Base-by-base conservation (phyloP, 2,888 invertebrate genomes). In the Bombylius discolor region DNA sequence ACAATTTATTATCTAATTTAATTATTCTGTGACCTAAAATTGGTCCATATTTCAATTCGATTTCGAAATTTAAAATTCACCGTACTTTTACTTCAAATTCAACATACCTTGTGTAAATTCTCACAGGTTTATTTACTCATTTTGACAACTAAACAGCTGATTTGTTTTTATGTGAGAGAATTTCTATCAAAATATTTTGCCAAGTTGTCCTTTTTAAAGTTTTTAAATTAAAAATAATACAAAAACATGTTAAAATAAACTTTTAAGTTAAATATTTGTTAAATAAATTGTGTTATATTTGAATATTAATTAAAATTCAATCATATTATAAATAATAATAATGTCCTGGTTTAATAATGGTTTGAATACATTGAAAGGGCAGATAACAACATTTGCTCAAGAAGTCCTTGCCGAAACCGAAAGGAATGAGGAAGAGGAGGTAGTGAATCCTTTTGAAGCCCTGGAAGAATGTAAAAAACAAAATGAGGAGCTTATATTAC, bases 381-480 rank as follows among this genome's bases (percentile, higher is more conserved):
- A 94, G 78, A 81, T 94, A 66, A 82, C 85, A 44, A 92, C 81
- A 76, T 86, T 93, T 67, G 92, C 93, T 58, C 88, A 87, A 71
- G 92, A 91, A 75, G 91, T 93, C 64, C 79, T 94, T 69, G 83
- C 87, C 62, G 80, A 78, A 61, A 78, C 79, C 5, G n/a, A n/a
- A n/a, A 14, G 45, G 8, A 45, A 14, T 14, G 45, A 45, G 5
- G 83, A 82, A 66, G 79, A 79, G 68, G 77, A 76, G 65, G 71
- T 61, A 66, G 68, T 58, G 62, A 68, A 58, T 51, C 52, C 55
- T 12, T 34, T 52, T 32, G 61, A 61, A 14, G 61, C 62, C 12
- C 60, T 71, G 34, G 66, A 65, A 14, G 67, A 66, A 48, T 67
- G 73, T 31, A 68, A 72, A 59, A 62, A 64, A 53, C 68, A 74